phyloP scores from a whole-genome alignment of 2,113 vertebrate species.

The Peromyscus polionotus region DNA sequence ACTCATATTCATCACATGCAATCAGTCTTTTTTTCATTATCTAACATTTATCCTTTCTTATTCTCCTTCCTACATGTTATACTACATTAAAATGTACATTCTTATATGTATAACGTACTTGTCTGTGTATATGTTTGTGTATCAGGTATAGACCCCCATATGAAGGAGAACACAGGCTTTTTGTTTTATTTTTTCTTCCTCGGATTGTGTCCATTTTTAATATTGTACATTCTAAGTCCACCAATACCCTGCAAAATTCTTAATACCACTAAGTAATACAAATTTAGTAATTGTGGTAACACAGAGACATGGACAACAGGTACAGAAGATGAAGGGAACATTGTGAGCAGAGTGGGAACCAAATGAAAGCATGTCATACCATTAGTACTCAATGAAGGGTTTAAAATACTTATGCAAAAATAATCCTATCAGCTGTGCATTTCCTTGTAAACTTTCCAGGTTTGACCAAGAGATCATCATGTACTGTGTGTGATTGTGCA shows the following conservation, averaged over 20 bases:
- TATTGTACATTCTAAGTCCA: background rate
- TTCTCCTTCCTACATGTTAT: background rate
- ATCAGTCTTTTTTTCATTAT: background rate
- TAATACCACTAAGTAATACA: background rate
- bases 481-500: no score
- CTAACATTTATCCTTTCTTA: background rate
- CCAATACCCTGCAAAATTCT: background rate
- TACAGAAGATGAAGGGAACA: background rate
- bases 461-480: background rate
- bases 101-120: background rate
- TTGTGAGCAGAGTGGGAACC: no score
- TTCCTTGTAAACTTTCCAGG: background rate
- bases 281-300: background rate
- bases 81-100: background rate
- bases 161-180: background rate
- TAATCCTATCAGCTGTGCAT: background rate
- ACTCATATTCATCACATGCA: background rate
- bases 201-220: background rate
- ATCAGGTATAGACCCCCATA: background rate
- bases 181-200: background rate
- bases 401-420: background rate
- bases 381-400: background rate
- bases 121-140: background rate
- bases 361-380: background rate
- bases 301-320: no score